Evolutionary conservation across 2,888 invertebrate species (phyloP), one percentile per base, ranked within the genome.

Genomic region (Lacanobia wlatinum): DNA sequence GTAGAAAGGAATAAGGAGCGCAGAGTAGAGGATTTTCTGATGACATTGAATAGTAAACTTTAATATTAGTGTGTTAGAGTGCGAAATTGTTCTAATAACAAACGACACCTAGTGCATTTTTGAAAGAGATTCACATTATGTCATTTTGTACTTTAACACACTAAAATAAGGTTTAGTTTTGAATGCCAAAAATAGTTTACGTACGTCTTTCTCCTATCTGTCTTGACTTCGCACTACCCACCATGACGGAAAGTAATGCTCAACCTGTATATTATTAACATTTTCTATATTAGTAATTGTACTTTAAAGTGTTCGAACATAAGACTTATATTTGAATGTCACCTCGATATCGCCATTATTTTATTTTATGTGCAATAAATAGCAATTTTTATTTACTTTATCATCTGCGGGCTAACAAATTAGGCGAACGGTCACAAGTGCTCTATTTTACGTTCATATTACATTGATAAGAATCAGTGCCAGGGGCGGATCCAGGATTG

Each of bases 191-290:
- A 43, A 6, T 1, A 16, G 12, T 34, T 5, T 23, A 8, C 18
- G 48, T 18, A 9, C 14, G 28, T 60, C 38, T 59, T 48, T 46
- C 46, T 68, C 59, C 61, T 38, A 38, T 60, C 46, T 62, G 38
- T n/a, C 21, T 14, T 34, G 43, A 56, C n/a, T 65, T 65, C 53
- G 68, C 73, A 76, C 76, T 76, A 72, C 86, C 81, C 86, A 83
- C 85, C 87, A 87, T 86, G 83, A 86, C 84, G 70, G 62, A 87
- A 87, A 78, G 70, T 75, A 83, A 82, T 89, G 90, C 90, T 90
- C 90, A 90, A 88, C 78, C 70, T 76, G 60, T 76, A 52, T 75
- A 70, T 40, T 58, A 62, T 52, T 58, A 68, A 70, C 70, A 56
- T 50, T 53, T 48, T 82, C 34, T 68, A 58, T 68, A 73, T 73